phyloP scores from a whole-genome alignment of 2,113 vertebrate species.

The Noturus placidus region DNA sequence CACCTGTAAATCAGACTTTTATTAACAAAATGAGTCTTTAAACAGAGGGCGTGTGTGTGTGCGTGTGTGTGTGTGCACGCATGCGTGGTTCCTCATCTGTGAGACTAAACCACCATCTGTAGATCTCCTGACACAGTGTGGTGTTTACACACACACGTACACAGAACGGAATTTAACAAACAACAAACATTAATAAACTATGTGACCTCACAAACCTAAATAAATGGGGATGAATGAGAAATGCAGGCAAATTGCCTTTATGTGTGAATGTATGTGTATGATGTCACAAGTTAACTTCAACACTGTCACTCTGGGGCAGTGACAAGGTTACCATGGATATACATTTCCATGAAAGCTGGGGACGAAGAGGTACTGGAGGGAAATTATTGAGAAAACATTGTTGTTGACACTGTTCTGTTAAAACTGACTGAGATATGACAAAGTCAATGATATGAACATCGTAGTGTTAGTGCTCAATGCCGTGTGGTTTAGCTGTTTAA shows the following conservation, averaged over 20 bases:
- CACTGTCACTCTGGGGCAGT: not conserved
- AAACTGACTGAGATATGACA: not conserved
- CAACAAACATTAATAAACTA: not conserved
- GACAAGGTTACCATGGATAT: not conserved
- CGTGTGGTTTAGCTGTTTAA: not conserved
- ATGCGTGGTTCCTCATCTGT: slow-evolving; percentile 1
- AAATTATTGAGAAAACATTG: not conserved
- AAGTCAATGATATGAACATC: not conserved
- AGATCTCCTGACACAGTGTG: slow-evolving; percentile 26
- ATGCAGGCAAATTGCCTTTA: not conserved
- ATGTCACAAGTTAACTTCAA: not conserved
- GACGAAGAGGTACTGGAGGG: not conserved
- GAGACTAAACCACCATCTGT: slow-evolving; percentile 31
- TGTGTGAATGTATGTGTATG: no score
- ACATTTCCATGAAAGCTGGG: slow-evolving; percentile 15
- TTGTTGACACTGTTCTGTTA: no score
- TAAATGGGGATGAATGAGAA: not conserved
- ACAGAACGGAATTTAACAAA: not conserved
- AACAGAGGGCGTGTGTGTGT: not conserved
- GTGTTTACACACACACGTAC: not conserved
- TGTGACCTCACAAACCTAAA: not conserved
- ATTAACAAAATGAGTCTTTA: not conserved
- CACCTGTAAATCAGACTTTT: not conserved
- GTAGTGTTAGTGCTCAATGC: not conserved
- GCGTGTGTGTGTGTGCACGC: not conserved